These are phyloP conservation scores for Trichogramma dendrolimi DNA, from an alignment of 2,888 invertebrate species.

Conservation along the genomic window DNA sequence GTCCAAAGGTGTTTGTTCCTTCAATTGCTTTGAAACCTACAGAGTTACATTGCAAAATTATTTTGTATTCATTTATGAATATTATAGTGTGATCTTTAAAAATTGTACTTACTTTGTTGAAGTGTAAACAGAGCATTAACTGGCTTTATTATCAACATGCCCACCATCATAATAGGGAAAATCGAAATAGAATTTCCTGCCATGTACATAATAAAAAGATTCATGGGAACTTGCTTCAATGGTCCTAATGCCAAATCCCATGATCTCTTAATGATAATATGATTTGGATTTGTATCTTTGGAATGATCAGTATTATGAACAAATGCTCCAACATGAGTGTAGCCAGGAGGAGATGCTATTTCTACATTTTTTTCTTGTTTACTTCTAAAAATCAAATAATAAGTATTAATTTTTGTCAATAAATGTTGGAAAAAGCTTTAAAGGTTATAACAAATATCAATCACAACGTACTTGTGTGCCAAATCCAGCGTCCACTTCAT, in stretches of 20 bases:
- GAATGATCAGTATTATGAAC: slow-evolving; percentile 70
- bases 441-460: not conserved
- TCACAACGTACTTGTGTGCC: slow-evolving; percentile 44
- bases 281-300: slow-evolving; percentile 77
- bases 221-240: slow-evolving; percentile 97
- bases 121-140: slow-evolving; percentile 92
- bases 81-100: not conserved
- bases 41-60: slow-evolving; percentile 23
- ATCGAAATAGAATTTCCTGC: slow-evolving; percentile 98
- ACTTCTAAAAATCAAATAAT: slow-evolving; percentile 34
- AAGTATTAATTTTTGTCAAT: not conserved
- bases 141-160: slow-evolving; percentile 95
- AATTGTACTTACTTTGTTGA: slow-evolving; percentile 58
- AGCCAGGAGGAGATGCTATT: slow-evolving; percentile 79
- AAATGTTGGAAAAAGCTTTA: not conserved
- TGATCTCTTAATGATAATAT: slow-evolving; percentile 85
- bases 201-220: slow-evolving; percentile 99
- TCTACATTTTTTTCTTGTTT: slow-evolving; percentile 55
- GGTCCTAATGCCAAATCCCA: slow-evolving; percentile 97
- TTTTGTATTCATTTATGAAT: slow-evolving; percentile 2
- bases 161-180: slow-evolving; percentile 99
- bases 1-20: slow-evolving; percentile 82
- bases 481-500: slow-evolving; percentile 47
- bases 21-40: slow-evolving; percentile 88
- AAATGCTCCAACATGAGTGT: slow-evolving; percentile 68